Evolutionary conservation across 53 echinoderm and acorn worm genomes (phyloP).

Genomic region (Hippasteria phrygiana): DNA sequence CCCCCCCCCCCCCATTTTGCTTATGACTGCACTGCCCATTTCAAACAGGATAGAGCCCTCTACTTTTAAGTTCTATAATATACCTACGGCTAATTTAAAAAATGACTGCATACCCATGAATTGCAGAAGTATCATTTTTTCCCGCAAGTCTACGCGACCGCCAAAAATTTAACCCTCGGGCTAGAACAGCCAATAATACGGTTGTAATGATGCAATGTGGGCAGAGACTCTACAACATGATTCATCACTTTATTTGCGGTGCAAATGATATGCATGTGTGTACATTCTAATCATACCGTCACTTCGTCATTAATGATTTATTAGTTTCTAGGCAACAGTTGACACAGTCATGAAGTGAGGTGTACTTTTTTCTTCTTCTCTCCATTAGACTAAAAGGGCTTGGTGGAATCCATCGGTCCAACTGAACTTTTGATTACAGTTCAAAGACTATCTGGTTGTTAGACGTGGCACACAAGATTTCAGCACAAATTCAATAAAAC

Average conservation of each 20-base stretch:
- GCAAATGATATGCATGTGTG: background rate
- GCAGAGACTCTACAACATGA: background rate
- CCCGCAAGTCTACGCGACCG: background rate
- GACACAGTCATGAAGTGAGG: slow-evolving; percentile 35
- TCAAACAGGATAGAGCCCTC: too few relatives aligned
- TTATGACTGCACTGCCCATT: too few relatives aligned
- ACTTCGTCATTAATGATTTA: slow-evolving; percentile 52
- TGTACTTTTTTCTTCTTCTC: slow-evolving; percentile 43
- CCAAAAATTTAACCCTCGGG: background rate
- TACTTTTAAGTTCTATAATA: too few relatives aligned
- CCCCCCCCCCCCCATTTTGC: too few relatives aligned
- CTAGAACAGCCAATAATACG: background rate
- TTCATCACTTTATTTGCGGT: slow-evolving; percentile 14
- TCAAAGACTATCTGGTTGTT: background rate
- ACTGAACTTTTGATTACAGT: slow-evolving; percentile 7
- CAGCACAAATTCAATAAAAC: background rate
- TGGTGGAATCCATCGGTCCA: background rate
- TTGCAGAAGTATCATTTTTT: background rate
- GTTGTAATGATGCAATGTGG: background rate
- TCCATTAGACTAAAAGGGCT: background rate
- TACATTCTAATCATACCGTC: slow-evolving; percentile 27
- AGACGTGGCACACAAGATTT: background rate
- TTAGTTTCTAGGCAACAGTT: slow-evolving; percentile 7
- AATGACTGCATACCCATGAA: too few relatives aligned
- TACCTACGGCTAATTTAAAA: too few relatives aligned